phyloP scores from a whole-genome alignment of 1,140 invertebrate species.

The Conus betulinus region DNA sequence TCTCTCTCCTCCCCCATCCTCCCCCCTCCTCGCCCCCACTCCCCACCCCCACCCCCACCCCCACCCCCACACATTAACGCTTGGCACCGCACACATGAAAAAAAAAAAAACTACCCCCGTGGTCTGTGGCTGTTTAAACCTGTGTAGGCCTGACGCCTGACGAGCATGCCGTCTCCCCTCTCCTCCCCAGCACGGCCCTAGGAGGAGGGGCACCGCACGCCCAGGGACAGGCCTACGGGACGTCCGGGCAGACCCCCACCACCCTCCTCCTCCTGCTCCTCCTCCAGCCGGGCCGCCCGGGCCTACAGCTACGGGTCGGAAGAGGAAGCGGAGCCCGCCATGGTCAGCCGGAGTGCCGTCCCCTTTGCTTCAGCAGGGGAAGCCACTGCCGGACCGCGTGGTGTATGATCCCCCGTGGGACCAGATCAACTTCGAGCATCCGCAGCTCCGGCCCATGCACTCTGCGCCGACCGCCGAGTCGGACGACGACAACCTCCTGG shows the following conservation, averaged over 20 bases:
- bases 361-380: conserved; percentile 27
- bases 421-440: conserved; percentile 42
- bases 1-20: no score
- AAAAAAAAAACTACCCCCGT: no score
- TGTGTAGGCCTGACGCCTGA: conserved; percentile 62
- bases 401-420: conserved; percentile 52
- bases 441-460: neutral
- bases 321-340: conserved; percentile 60
- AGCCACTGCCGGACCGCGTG: conserved; percentile 34
- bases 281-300: conserved; percentile 30
- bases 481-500: conserved; percentile 41
- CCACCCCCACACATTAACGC: no score
- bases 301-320: conserved; percentile 68
- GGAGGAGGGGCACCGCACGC: conserved; percentile 19
- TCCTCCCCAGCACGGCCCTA: conserved; percentile 37
- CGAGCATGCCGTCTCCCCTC: conserved; percentile 56
- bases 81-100: no score
- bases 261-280: conserved; percentile 28
- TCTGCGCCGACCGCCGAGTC: neutral
- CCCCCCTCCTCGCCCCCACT: no score
- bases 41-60: no score
- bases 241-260: conserved; percentile 32
- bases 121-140: neutral
- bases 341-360: conserved; percentile 30
- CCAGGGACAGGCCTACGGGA: conserved; percentile 13